These are phyloP conservation scores for Drosophila auraria DNA, from an alignment of 1,140 invertebrate genomes.

Conservation along the genomic window DNA sequence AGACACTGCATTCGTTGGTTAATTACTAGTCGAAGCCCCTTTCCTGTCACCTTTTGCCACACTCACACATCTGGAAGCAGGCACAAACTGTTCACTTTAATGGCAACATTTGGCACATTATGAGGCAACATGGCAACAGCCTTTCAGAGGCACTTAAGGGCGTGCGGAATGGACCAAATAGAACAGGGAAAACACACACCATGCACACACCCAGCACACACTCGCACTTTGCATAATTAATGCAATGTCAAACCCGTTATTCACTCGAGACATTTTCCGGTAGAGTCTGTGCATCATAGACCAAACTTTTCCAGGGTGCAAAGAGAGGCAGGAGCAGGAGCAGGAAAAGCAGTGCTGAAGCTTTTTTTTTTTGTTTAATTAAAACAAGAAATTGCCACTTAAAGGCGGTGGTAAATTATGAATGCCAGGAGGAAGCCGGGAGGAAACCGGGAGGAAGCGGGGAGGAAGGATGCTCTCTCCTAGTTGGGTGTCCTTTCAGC, in stretches of 20 bases:
- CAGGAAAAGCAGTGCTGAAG: constrained; percentile 14
- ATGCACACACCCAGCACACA: constrained; percentile 34
- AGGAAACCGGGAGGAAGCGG: constrained; percentile 12
- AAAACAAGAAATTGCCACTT: constrained; percentile 82
- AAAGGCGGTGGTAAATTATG: constrained; percentile 63
- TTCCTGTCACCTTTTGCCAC: background rate
- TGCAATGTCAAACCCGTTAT: constrained; percentile 77
- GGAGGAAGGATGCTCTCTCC: constrained; percentile 9
- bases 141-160: constrained; percentile 53
- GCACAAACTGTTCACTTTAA: constrained; percentile 53
- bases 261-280: constrained; percentile 65
- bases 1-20: background rate
- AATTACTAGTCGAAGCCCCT: constrained; percentile 1
- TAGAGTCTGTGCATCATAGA: constrained; percentile 24
- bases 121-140: constrained; percentile 35
- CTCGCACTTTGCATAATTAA: constrained; percentile 82
- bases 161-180: constrained; percentile 34
- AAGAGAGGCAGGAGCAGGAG: background rate
- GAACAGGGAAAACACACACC: constrained; percentile 24
- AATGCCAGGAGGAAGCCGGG: constrained; percentile 33
- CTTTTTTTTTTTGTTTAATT: constrained; percentile 66
- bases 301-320: constrained; percentile 33
- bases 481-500: constrained; percentile 13
- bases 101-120: constrained; percentile 70
- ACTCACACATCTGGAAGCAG: background rate